Base-by-base conservation (phyloP, 2,113 vertebrate species). In the Manacus vitellinus region DNA sequence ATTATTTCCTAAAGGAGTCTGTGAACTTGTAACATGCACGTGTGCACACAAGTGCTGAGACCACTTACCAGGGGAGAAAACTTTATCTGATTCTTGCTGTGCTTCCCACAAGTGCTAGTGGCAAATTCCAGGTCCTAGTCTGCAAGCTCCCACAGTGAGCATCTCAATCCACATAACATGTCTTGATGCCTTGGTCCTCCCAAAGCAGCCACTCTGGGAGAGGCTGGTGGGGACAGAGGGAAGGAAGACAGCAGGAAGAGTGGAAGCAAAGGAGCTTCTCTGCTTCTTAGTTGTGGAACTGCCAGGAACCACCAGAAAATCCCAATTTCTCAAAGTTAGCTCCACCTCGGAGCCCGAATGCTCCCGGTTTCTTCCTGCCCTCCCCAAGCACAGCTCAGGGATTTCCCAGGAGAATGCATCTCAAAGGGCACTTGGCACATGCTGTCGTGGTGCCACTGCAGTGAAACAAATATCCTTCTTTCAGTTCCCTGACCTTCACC, bases 401-500 rank as follows among this genome's bases (percentile, higher is more conserved):
- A 0, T 51, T 75, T 65, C 81, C 73, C 52, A 19, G 0, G 8
- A 41, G 77, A 44, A 12, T 79, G 44, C 78, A 47, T 59, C 89
- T 58, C 74, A 39, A 17, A 74, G 27, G 46, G 31, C 14, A 37
- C 54, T 17, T 41, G 74, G 56, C 31, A 55, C 62, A 19, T 2
- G 35, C 43, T 59, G 76, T 63, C 41, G 5, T 66, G 16, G 31
- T 62, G 74, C 44, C 41, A 59, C 89, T 76, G 87, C 78, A 54
- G 35, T 19, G 54, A 63, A 58, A 43, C 58, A 12, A 27, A 35
- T 21, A 62, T 7, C 76, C 65, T 52, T 46, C 59, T 68, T 92
- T 70, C 13, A 19, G 8, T 63, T 66, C 65, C 92, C 88, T 55
- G 85, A 90, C 93, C 85, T 94, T 90, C 88, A 80, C 71, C 88